Conservation (phyloP, 2,888 invertebrate genomes). For the Nephrotoma guestfalica region DNA sequence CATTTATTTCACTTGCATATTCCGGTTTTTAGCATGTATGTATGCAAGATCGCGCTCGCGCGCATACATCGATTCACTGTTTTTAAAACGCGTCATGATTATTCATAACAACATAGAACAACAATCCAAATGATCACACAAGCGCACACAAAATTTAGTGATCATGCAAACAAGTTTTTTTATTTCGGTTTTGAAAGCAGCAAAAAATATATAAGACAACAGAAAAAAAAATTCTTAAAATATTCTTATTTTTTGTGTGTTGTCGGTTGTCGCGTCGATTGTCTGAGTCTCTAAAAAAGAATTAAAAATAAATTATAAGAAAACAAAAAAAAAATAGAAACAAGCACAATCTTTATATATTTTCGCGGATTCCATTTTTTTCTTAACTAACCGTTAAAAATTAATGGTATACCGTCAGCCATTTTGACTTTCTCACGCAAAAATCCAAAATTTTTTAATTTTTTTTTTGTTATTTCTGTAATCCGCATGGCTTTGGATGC, state of each 20-base stretch:
- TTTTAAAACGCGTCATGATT: background rate
- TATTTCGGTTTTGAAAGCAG: background rate
- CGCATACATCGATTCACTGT: background rate
- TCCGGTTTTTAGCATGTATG: background rate
- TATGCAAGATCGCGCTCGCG: background rate
- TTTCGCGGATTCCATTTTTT: background rate
- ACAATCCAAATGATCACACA: background rate
- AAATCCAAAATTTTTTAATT: background rate
- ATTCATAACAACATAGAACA: background rate
- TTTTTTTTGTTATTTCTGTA: background rate
- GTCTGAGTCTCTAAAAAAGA: background rate
- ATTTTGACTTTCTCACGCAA: background rate
- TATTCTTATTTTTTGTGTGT: background rate
- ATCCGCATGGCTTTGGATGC: background rate
- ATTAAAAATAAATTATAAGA: background rate
- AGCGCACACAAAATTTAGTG: background rate
- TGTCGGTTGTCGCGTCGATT: constrained; percentile 2
- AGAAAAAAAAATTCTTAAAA: background rate
- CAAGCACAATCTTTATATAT: background rate
- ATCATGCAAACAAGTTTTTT: background rate
- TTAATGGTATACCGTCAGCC: background rate
- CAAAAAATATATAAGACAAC: background rate
- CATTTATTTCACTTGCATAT: background rate
- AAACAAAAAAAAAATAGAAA: background rate
- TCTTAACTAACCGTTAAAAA: background rate